Base-by-base conservation (phyloP, 2,888 invertebrate genomes). In the Cataglyphis albicans region DNA sequence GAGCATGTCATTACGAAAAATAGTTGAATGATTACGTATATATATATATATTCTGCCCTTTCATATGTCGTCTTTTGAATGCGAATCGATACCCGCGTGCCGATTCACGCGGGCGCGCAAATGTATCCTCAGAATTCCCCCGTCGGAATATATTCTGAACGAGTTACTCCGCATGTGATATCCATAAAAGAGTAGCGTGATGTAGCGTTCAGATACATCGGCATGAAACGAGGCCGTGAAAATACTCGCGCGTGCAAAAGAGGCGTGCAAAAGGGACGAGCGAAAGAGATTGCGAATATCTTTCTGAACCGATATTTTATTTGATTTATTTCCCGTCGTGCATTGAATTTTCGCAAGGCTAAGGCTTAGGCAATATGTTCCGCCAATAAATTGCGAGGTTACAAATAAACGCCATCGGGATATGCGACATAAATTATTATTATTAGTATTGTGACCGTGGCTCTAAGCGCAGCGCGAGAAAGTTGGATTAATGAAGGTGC, bases 201-300 rank as follows among this genome's bases (percentile, higher is more conserved):
- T 57, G 59, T 57, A 32, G 21, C 21, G 78, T 59, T 44, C 68
- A 44, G 57, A 44, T 21, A 32, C 9, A 32, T 12, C 29, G 59
- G 12, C 29, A n/a, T 52, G 63, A 72, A 83, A 84, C 65, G 74
- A 67, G 86, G 83, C 67, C 78, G 78, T 82, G 9, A 74, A 59
- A 64, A 67, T 59, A 67, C 29, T 52, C 55, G 44, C 32, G 15
- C 61, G 29, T 21, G 32, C 29, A 35, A 76, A 76, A 55, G 65
- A 35, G 7, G 7, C 38, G 61, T n/a, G 32, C 25, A 35, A 76
- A 76, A 55, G 55, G 41, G 7, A 7, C 38, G 61, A 57, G 48
- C 21, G 41, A 87, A 82, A 81, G 35, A 65, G 35, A 57, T 35
- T 25, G 32, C 41, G 57, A 25, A 61, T 48, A 63, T 65, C 25